Base-by-base conservation (phyloP, 1,140 invertebrate genomes). In the Drosophila nebulosa region DNA sequence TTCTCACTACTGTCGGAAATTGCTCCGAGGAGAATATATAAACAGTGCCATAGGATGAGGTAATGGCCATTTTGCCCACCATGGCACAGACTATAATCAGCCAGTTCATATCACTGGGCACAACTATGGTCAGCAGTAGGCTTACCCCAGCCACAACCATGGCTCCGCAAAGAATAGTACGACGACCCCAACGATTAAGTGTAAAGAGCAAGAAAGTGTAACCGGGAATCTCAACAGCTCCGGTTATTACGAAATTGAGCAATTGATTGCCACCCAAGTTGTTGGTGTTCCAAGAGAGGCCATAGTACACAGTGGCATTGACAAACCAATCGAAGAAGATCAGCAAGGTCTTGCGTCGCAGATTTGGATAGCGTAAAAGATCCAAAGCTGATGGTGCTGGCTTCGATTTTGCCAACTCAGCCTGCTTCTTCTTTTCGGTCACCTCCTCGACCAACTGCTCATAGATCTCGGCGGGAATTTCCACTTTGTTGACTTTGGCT, bases 311-410 rank as follows among this genome's bases (percentile, higher is more conserved):
- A 32, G 95, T 94, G 69, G 95, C 95, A 79, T 96, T 96, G 6
- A 96, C 95, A 79, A 96, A 95, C 96, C 96, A 97, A 79, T 95
- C 94, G 83, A 96, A 96, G 90, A 96, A 96, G 60, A 97, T 93
- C 30, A 96, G 92, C 1, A 96, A 62, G 30, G 95, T 94, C 76
- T 95, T 94, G 16, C 94, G 93, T 18, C 96, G 93, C 16, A 97
- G 91, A 80, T 95, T 95, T 3, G 94, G 94, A 84, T 95, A 95
- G 53, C 93, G 93, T 59, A 97, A 94, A 10, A 97, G 92, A 89
- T 96, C 95, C 0, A 96, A 90, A 0, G 95, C 89, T 0, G 93
- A 93, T 1, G 94, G 92, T 4, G 79, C 39, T 0, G 81, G 78
- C 71, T 93, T 92, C 0, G 64, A 24, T 22, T 76, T 68, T 0